A percentile compares a stretch with the other conserved stretches of the same genome.
Evolutionary conservation across 1,140 invertebrate species (phyloP).

Genomic region (Trialeurodes vaporariorum): DNA sequence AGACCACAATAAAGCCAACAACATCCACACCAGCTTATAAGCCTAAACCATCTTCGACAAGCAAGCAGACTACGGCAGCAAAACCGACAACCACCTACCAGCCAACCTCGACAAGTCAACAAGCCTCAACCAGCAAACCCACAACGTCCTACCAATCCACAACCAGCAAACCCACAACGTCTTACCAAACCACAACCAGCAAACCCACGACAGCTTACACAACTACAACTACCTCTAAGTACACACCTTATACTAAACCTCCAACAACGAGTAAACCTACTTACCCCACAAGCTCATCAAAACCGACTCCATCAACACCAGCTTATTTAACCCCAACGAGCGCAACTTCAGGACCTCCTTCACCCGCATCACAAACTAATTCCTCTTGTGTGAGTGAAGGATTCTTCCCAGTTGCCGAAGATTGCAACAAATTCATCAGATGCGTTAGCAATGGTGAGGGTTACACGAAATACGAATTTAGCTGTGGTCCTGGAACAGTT

Average conservation of each 20-base stretch:
- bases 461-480: constrained; percentile 35
- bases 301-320: background rate
- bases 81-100: constrained; percentile 5
- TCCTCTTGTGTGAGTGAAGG: constrained; percentile 40
- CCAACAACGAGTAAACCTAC: constrained; percentile 5
- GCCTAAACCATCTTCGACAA: constrained; percentile 3
- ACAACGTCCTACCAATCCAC: background rate
- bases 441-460: constrained; percentile 34
- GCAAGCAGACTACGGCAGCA: background rate
- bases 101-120: constrained; percentile 4
- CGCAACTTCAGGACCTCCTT: background rate
- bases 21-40: constrained; percentile 8
- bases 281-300: background rate
- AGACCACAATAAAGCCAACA: constrained; percentile 15
- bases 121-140: background rate
- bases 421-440: constrained; percentile 36
- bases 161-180: constrained; percentile 12
- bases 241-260: constrained; percentile 9
- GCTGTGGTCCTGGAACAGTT: constrained; percentile 35
- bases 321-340: background rate
- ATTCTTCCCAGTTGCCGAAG: constrained; percentile 38
- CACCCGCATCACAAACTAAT: background rate
- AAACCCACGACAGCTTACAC: background rate
- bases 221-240: background rate
- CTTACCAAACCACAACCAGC: background rate